Base-by-base conservation (phyloP, 2,113 vertebrate species). In the Sapajus apella region DNA sequence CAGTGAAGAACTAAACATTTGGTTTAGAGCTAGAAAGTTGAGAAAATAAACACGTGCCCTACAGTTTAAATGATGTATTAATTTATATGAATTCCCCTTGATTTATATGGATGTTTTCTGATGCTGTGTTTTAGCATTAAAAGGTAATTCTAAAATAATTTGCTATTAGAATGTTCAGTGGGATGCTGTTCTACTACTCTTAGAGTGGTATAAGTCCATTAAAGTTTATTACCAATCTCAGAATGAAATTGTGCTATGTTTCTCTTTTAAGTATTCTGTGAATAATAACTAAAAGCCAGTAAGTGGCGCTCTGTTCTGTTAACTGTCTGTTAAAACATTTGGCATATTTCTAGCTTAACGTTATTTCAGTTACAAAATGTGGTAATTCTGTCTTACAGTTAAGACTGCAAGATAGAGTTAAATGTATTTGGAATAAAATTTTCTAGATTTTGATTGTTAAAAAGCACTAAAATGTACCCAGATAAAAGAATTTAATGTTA, bases 291-390 rank as follows among this genome's bases (percentile, higher is more conserved):
- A 92, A 82, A 87, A 95, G 88, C 96, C 94, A 95, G 95, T 58
- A 94, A 97, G 90, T 97, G 90, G 81, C 16, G 56, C 94, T 96
- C 95, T 97, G 84, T 86, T 97, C 96, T 91, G 25, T 76, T 97
- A 81, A 77, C 77, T 95, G 81, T 77, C 23, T 95, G 11, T 93
- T 97, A 90, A 90, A 95, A 14, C 5, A 8, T 0, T 94, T 87
- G 61, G 96, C 95, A 73, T 95, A 23, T 88, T 89, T 94, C 95
- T 92, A 96, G 13, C 84, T 14, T 97, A 75, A 89, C 94, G 45
- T 27, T 80, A 52, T 87, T 61, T 95, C 70, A 84, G 2, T 55
- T 97, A 82, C 16, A 94, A 95, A 76, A 94, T 87, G 37, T 77
- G 11, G 25, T 86, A 8, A 97, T 52, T 52, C 52, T 17, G 52